Percentiles rank a stretch among this genome's conserved stretches.
Evolutionary conservation across 2,888 invertebrate species (phyloP).

Genomic region (Xanthia icteritia): DNA sequence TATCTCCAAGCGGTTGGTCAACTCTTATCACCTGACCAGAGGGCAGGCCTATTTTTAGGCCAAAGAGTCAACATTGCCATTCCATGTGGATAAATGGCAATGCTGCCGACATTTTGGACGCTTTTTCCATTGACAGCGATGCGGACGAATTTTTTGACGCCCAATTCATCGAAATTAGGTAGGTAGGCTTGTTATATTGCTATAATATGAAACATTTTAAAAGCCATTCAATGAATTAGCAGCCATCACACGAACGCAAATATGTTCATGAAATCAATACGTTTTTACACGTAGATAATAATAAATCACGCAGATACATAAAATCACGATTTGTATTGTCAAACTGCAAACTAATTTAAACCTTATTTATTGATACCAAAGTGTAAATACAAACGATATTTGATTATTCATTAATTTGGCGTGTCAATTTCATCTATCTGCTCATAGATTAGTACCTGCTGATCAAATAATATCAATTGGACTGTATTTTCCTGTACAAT

Average conservation of each 20-base stretch:
- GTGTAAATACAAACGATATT: conserved; percentile 38
- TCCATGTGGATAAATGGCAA: background rate
- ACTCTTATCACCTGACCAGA: background rate
- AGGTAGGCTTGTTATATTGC: no score
- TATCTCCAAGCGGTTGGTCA: no score
- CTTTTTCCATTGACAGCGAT: no score
- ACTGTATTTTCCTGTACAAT: background rate
- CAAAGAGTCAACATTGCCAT: background rate
- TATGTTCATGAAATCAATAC: conserved; percentile 12
- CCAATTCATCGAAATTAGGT: background rate
- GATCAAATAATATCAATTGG: conserved; percentile 38
- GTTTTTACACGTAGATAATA: conserved; percentile 32
- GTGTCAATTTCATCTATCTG: conserved; percentile 48
- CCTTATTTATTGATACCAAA: conserved; percentile 49
- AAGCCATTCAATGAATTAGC: background rate
- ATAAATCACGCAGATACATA: conserved; percentile 49
- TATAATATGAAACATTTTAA: background rate
- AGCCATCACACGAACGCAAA: background rate
- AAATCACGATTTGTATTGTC: conserved; percentile 44
- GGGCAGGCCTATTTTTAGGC: no score
- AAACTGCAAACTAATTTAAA: conserved; percentile 52
- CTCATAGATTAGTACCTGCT: conserved; percentile 46
- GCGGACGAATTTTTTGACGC: background rate
- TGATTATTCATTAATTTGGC: conserved; percentile 51
- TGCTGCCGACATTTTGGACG: no score